A percentile compares a stretch with the other conserved stretches of the same genome.
phyloP scores from a whole-genome alignment of 2,797 vertebrate genomes.

The Scyliorhinus canicula region DNA sequence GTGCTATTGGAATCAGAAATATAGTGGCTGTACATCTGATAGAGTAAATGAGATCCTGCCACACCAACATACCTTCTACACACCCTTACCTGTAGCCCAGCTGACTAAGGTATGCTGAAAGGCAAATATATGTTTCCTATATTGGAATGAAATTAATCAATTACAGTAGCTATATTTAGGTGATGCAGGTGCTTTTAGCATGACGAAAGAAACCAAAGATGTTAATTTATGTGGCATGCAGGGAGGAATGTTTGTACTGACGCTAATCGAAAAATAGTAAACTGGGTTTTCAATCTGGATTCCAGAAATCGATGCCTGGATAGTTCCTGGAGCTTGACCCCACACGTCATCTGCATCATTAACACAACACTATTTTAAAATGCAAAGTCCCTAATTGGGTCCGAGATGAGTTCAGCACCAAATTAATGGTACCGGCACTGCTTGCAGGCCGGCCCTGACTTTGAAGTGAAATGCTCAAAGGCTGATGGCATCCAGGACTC shows the following conservation, averaged over 20 bases:
- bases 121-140: not conserved
- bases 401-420: not conserved
- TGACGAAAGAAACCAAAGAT: not conserved
- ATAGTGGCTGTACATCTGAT: not conserved
- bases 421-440: not conserved
- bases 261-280: not conserved
- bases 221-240: not conserved
- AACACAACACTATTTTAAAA: not conserved
- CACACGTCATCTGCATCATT: not conserved
- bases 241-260: not conserved
- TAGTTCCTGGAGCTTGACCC: not conserved
- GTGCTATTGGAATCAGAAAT: not conserved
- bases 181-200: not conserved
- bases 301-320: not conserved
- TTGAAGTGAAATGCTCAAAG: not conserved
- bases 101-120: not conserved
- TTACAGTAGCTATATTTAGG: not conserved
- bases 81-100: not conserved
- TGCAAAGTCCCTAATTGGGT: not conserved
- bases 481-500: not conserved
- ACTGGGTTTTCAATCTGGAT: not conserved
- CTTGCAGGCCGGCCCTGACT: not conserved
- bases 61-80: not conserved
- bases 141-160: not conserved
- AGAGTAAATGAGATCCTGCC: not conserved